Evolutionary conservation across 2,797 vertebrate genomes (phyloP), one percentile per base, ranked within the genome.

Genomic region (Capromys pilorides): DNA sequence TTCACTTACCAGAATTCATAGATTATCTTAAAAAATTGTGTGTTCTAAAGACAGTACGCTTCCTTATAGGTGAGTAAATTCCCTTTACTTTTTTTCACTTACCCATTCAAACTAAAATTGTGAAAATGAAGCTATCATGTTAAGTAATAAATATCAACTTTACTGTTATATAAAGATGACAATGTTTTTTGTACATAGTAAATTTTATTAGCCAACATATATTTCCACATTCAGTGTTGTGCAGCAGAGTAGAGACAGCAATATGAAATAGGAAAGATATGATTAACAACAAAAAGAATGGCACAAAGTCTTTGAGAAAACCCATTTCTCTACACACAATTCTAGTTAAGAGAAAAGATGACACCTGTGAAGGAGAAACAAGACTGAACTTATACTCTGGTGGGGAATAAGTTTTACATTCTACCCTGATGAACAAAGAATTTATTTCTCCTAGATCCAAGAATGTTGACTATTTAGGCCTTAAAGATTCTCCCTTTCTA

Each of bases 191-290:
- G 13, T 45, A 19, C 45, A 33, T 49, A 4, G 6, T 64, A 36
- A 39, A 78, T 78, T 78, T 33, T 51, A 54, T 49, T 54, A 21
- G 31, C 51, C 18, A 33, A 28, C 33, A 36, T 24, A 6, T 93
- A 81, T 14, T 79, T 61, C 81, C 21, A 64, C 26, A 81, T 11
- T 5, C 12, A 88, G 36, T 77, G 10, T 26, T 14, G 4, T 77
- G 3, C 8, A 36, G 11, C 5, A 13, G 4, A 39, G 5, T 5
- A 9, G 1, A 51, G 1, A 33, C 3, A 57, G 11, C 2, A 1
- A 67, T 80, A n/a, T 51, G 1, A 33, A n/a, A 2, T 62, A 36
- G 4, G 8, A 22, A 69, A 69, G 39, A 49, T 45, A 33, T 22
- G 77, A 54, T 33, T 69, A 19, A 57, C 6, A 61, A 69, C 1